Percentiles rank a stretch among this genome's conserved stretches.
phyloP scores from a whole-genome alignment of 2,113 vertebrate genomes.

The human (Homo sapiens) region GRCh38 chr1:87781001-87781500 shows the following conservation, averaged over 20 bases:
- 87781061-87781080: slow-evolving; percentile 35
- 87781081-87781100: slow-evolving; percentile 42
- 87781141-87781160: neutral
- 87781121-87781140: neutral
- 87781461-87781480: slow-evolving; percentile 5
- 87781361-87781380: neutral
- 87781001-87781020: neutral
- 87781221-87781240: neutral
- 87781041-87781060: slow-evolving; percentile 21
- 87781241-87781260: neutral
- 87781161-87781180: neutral
- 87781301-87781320: neutral
- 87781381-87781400: neutral
- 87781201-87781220: slow-evolving; percentile 30
- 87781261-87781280: neutral
- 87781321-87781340: neutral
- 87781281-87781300: neutral
- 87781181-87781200: neutral
- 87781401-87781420: neutral
- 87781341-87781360: neutral
- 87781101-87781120: slow-evolving; percentile 48
- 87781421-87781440: slow-evolving; percentile 5
- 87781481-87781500: neutral
- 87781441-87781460: neutral
- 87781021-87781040: neutral